phyloP scores from a whole-genome alignment of 2,113 vertebrate genomes.

The Excalfactoria chinensis region DNA sequence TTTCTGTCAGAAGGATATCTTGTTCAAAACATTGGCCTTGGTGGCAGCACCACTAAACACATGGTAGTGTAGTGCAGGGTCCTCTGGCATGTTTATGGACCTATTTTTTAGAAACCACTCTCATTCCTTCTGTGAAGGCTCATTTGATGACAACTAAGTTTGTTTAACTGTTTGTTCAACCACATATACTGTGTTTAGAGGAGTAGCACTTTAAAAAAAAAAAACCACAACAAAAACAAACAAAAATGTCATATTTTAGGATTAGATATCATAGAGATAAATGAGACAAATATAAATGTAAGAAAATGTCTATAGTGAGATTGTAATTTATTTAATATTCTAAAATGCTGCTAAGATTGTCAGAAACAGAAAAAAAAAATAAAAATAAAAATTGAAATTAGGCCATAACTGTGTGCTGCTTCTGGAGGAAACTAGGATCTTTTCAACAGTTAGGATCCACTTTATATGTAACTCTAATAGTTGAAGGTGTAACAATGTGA shows the following conservation, averaged over 20 bases:
- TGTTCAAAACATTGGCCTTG: conserved; percentile 88
- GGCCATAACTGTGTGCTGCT: background rate
- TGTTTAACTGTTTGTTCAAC: background rate
- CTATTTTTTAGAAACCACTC: conserved; percentile 92
- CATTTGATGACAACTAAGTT: conserved; percentile 1
- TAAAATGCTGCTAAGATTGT: background rate
- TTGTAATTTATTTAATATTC: background rate
- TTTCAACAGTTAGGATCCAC: background rate
- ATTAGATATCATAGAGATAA: background rate
- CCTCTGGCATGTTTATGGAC: conserved; percentile 92
- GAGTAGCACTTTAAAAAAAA: background rate
- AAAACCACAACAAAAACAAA: background rate
- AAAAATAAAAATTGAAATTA: background rate
- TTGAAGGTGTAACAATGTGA: background rate
- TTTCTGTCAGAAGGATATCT: conserved; percentile 95
- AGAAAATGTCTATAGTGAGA: background rate
- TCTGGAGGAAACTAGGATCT: background rate
- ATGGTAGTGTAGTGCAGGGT: conserved; percentile 95
- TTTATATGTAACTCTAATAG: background rate
- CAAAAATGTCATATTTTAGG: background rate
- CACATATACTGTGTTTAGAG: background rate
- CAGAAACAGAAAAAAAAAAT: background rate
- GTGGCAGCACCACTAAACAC: conserved; percentile 86
- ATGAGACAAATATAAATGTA: background rate
- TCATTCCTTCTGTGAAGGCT: conserved; percentile 77